These are phyloP conservation scores for Neodon shergylaensis DNA, from an alignment of 2,113 vertebrate genomes.

Conservation along the genomic window DNA sequence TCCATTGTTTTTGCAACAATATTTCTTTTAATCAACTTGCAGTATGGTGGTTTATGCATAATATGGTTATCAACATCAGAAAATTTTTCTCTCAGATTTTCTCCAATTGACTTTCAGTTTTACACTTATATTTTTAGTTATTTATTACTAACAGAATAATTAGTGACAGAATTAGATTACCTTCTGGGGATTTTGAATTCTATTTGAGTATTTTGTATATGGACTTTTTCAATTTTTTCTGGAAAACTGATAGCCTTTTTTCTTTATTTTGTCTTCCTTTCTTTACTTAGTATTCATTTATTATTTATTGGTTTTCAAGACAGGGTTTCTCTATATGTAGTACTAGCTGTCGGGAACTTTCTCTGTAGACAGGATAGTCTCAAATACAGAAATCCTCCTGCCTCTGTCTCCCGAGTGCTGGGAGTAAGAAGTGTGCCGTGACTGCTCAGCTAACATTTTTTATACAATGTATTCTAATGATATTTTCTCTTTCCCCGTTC, in stretches of 20 bases:
- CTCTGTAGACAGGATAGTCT: no score
- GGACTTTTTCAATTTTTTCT: neutral
- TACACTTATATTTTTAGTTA: neutral
- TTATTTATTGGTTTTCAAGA: no score
- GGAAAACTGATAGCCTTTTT: neutral
- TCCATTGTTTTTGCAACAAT: neutral
- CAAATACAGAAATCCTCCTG: no score
- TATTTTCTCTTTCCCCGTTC: neutral
- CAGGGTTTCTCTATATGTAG: no score
- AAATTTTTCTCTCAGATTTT: neutral
- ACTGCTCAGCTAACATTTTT: neutral
- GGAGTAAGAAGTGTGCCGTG: no score
- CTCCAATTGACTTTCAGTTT: neutral
- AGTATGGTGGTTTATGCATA: neutral
- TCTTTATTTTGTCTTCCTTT: no score
- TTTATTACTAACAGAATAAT: neutral
- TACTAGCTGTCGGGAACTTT: no score
- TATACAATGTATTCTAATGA: neutral
- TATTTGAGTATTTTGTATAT: neutral
- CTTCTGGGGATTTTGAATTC: neutral
- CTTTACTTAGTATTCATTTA: no score
- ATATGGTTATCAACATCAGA: neutral
- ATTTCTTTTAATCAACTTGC: neutral
- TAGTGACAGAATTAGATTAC: neutral
- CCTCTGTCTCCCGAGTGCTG: no score